Conservation (phyloP, 2,113 vertebrate genomes). For the Aramus guarauna region DNA sequence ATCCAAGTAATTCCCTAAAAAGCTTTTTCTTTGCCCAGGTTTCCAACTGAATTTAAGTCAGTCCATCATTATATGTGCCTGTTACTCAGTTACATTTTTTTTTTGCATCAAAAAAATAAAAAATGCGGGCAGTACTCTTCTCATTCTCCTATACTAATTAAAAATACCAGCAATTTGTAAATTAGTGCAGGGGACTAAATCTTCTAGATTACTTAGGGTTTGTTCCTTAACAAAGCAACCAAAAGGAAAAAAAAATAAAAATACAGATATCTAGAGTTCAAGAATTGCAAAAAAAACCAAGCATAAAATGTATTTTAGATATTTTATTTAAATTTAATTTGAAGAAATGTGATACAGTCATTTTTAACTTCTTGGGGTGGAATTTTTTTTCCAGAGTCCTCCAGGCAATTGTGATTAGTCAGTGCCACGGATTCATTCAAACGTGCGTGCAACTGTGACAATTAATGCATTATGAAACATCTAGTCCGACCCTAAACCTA, state of each 20-base stretch:
- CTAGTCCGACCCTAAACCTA: background rate
- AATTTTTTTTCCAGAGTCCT: background rate
- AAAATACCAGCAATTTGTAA: background rate
- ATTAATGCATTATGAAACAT: background rate
- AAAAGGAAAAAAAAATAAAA: background rate
- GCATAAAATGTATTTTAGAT: background rate
- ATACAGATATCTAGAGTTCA: background rate
- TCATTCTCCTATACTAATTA: background rate
- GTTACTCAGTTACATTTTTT: background rate
- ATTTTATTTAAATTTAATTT: slow-evolving; percentile 20
- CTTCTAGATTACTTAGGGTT: background rate
- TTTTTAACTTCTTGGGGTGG: background rate
- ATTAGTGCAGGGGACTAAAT: background rate
- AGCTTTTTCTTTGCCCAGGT: background rate
- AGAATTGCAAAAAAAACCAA: background rate
- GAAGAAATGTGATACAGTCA: background rate
- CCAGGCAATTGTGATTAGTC: background rate
- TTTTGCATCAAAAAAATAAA: background rate
- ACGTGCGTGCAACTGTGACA: background rate
- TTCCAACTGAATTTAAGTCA: background rate
- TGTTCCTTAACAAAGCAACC: background rate
- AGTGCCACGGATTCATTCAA: background rate
- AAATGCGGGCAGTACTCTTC: background rate
- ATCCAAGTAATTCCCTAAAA: background rate
- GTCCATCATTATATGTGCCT: background rate